phyloP scores from a whole-genome alignment of 2,888 invertebrate species.

The Ectobius pallidus region DNA sequence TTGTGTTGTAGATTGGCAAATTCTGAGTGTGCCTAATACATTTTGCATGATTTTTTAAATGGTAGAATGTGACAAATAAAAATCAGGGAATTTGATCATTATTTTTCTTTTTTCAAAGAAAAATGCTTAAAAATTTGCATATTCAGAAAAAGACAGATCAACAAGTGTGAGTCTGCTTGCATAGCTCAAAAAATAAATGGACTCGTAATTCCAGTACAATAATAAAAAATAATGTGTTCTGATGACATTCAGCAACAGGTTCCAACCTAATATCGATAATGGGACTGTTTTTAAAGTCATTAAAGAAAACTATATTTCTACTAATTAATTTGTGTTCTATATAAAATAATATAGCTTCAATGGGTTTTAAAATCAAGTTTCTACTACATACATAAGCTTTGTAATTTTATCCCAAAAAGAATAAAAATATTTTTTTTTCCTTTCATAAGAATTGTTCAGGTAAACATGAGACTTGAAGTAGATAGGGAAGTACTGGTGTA shows the following conservation, averaged over 20 bases:
- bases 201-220: slow-evolving; percentile 33
- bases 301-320: too few relatives aligned
- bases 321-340: too few relatives aligned
- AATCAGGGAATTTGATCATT: slow-evolving; percentile 35
- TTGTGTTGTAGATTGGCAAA: slow-evolving; percentile 30
- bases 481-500: too few relatives aligned
- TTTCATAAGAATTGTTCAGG: too few relatives aligned
- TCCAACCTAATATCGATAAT: too few relatives aligned
- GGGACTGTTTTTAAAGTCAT: too few relatives aligned
- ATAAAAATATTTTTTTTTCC: too few relatives aligned
- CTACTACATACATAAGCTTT: too few relatives aligned
- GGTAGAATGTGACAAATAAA: slow-evolving; percentile 34
- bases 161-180: slow-evolving; percentile 32
- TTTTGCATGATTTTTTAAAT: slow-evolving; percentile 37
- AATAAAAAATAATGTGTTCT: slow-evolving; percentile 32
- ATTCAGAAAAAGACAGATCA: slow-evolving; percentile 15
- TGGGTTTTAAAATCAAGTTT: too few relatives aligned
- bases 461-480: too few relatives aligned
- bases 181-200: slow-evolving; percentile 36
- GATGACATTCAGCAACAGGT: neutral
- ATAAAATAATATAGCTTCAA: too few relatives aligned
- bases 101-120: slow-evolving; percentile 30
- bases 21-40: slow-evolving; percentile 40
- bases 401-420: too few relatives aligned
- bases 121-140: slow-evolving; percentile 23